Percentiles rank a stretch among this genome's conserved stretches.
These are phyloP conservation scores for Clarias macrocephalus DNA, from an alignment of 2,113 vertebrate species.

Conservation along the genomic window DNA sequence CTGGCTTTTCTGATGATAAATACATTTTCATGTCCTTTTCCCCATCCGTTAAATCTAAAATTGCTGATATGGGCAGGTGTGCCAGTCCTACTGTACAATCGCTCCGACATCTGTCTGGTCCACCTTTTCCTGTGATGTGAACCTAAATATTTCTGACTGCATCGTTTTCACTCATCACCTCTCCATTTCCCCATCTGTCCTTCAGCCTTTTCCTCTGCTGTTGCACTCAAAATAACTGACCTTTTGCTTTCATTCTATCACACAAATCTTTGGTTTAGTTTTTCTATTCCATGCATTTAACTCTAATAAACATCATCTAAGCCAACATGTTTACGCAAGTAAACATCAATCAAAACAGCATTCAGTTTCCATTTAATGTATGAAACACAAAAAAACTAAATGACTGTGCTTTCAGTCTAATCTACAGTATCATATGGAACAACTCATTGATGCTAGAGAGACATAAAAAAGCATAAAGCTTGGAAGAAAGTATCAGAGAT, in stretches of 20 bases:
- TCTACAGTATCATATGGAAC: neutral
- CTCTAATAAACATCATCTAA: neutral
- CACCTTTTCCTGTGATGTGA: constrained; percentile 13
- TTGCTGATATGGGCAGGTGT: neutral
- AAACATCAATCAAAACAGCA: too few species aligned
- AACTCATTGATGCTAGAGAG: neutral
- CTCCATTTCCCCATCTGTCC: constrained; percentile 3
- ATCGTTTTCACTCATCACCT: neutral
- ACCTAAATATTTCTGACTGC: constrained; percentile 8
- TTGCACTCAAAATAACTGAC: constrained; percentile 35
- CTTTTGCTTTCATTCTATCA: constrained; percentile 7
- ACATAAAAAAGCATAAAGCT: neutral
- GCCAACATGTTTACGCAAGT: too few species aligned
- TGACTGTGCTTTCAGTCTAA: neutral
- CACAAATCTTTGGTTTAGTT: neutral
- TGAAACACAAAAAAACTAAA: neutral
- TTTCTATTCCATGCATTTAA: neutral
- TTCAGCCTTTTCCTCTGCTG: constrained; percentile 20
- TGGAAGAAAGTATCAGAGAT: neutral
- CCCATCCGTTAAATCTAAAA: neutral
- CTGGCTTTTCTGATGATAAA: constrained; percentile 15
- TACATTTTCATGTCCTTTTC: constrained; percentile 15
- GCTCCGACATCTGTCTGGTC: neutral
- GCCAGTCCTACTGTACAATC: constrained; percentile 1
- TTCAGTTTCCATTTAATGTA: neutral